Evolutionary conservation across 1,140 invertebrate genomes (phyloP), one percentile per base, ranked within the genome.

Genomic region (Epicauta chinensis): DNA sequence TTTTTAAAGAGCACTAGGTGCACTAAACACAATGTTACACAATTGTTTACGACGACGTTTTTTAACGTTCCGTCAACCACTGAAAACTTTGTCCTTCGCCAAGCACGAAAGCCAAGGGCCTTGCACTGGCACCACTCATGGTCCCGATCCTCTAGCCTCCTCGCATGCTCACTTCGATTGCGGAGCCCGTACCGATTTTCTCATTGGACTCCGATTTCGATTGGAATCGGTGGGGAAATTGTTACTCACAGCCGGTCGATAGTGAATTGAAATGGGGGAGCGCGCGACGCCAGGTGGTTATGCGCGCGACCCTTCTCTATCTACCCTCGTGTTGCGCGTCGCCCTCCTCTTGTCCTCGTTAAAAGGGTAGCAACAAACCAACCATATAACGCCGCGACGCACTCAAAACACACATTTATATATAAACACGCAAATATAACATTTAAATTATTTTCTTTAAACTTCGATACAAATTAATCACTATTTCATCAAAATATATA

Each of bases 231-330:
- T 56, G 54, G 57, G 51, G 60, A 64, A 64, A 64, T 65, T 62
- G 54, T 59, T 54, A 61, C 62, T 64, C 48, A 53, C 58, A 62
- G 56, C 63, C 63, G 68, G 64, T 70, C 68, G 67, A 70, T 70
- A 70, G 58, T 63, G 64, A 62, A 68, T 68, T 65, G 67, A 67
- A n/a, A 68, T 67, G 62, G 64, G 66, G 66, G 63, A 67, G 60
- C 62, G 62, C 55, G 61, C 64, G 67, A 64, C 64, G 66, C 68
- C 68, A 70, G 68, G 68, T 70, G 68, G 66, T 67, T 66, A 44
- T 68, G 60, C 64, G 68, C 66, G 66, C 58, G 62, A 56, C 56
- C 60, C 58, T 49, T 44, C 53, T 34, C 12, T 59, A 55, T 48
- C 45, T 51, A 58, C 60, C 64, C 67, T 68, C 65, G 67, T 68